Evolutionary conservation across 2,888 invertebrate species (phyloP).

Genomic region (Trissolcus brochymenae): DNA sequence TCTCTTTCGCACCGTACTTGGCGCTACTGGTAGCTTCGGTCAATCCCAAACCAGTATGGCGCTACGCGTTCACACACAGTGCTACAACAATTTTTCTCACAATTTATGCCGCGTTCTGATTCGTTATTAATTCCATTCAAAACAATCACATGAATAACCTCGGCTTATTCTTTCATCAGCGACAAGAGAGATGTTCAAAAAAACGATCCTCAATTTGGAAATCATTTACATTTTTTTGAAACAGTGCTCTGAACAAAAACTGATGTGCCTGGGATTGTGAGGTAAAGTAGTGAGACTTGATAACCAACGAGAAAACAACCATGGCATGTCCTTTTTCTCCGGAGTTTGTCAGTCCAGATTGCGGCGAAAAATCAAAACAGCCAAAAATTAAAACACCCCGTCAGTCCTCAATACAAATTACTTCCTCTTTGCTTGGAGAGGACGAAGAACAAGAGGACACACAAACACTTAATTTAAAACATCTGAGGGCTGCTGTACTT

Average conservation of each 20-base stretch:
- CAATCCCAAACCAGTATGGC: slow-evolving; percentile 75
- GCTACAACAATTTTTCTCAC: slow-evolving; percentile 53
- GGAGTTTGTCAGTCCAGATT: slow-evolving; percentile 55
- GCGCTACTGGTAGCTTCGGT: slow-evolving; percentile 71
- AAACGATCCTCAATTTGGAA: slow-evolving; percentile 2
- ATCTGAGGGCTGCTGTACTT: slow-evolving; percentile 88
- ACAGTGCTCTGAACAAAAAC: neutral
- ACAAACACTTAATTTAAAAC: slow-evolving; percentile 85
- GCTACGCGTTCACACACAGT: slow-evolving; percentile 71
- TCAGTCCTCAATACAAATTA: slow-evolving; percentile 82
- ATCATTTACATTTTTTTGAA: neutral
- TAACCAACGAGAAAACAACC: neutral
- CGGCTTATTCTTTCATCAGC: too few species aligned
- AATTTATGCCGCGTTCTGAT: neutral
- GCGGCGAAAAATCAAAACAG: slow-evolving; percentile 41
- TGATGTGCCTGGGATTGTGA: slow-evolving; percentile 4
- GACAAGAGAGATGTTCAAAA: too few species aligned
- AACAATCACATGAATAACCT: too few species aligned
- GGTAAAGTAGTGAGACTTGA: neutral
- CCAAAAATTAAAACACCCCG: slow-evolving; percentile 76
- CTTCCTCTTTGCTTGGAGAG: slow-evolving; percentile 76
- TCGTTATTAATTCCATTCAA: too few species aligned
- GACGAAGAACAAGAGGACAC: slow-evolving; percentile 81
- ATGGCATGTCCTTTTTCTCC: slow-evolving; percentile 75
- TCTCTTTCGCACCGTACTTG: slow-evolving; percentile 58